Conservation (phyloP, 2,113 vertebrate species). For the Zosterops pallidus region DNA sequence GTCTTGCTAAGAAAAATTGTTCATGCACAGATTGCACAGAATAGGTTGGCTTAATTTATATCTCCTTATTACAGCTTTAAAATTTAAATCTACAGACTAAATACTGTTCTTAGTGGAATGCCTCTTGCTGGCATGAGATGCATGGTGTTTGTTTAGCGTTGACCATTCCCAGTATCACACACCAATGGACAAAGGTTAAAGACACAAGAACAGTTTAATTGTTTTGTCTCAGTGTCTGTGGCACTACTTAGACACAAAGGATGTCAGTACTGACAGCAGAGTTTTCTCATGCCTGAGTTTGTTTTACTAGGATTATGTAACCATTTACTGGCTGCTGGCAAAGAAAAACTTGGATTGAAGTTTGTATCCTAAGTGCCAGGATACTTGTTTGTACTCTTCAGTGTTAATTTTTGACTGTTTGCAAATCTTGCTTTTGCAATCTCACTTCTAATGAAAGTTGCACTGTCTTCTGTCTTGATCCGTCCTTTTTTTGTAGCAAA, state of each 20-base stretch:
- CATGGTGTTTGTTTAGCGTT: background rate
- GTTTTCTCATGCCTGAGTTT: background rate
- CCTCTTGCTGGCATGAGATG: background rate
- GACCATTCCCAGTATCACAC: background rate
- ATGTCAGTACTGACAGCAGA: background rate
- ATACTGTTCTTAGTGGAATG: background rate
- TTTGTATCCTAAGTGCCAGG: background rate
- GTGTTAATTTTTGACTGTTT: background rate
- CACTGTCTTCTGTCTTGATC: background rate
- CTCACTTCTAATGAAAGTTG: background rate
- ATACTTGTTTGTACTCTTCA: background rate
- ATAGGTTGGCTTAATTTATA: background rate
- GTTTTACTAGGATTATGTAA: background rate
- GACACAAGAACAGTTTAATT: background rate
- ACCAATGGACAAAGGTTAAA: background rate
- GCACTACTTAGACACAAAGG: background rate
- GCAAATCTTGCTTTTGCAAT: background rate
- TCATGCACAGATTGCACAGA: background rate
- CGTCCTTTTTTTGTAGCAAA: background rate
- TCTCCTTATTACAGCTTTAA: background rate
- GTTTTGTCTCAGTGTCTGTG: background rate
- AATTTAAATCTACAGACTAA: background rate
- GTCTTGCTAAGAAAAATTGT: background rate
- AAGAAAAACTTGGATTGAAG: background rate
- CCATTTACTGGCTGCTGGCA: background rate